Conservation (phyloP, 2,888 invertebrate genomes). For the Ditula angustiorana region DNA sequence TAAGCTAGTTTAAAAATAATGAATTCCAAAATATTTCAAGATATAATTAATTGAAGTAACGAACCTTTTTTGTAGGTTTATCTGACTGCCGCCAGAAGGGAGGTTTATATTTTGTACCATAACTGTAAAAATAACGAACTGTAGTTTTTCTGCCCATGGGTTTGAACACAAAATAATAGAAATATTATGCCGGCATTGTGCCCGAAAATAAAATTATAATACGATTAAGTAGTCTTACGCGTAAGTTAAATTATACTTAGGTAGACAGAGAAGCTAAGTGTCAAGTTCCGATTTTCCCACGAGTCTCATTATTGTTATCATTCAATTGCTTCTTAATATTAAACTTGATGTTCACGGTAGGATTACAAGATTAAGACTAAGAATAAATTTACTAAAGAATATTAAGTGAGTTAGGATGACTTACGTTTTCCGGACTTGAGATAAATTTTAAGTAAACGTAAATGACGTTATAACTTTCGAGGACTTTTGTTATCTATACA, state of each 20-base stretch:
- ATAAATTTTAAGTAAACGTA: no score
- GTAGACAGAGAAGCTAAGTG: background rate
- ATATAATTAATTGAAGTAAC: no score
- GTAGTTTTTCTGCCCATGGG: no score
- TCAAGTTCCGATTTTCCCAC: conserved; percentile 19
- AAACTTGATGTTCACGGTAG: background rate
- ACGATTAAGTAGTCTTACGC: background rate
- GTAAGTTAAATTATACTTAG: background rate
- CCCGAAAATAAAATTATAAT: background rate
- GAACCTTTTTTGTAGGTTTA: no score
- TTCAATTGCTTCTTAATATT: background rate
- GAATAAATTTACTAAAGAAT: background rate
- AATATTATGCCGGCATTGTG: background rate
- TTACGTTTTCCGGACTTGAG: background rate
- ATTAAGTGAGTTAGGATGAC: background rate
- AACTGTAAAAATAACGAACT: no score
- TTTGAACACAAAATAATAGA: no score
- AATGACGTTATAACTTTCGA: no score
- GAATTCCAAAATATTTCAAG: no score
- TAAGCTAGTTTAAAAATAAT: no score
- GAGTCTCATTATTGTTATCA: background rate
- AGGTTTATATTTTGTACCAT: no score
- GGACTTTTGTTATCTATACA: no score
- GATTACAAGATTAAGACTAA: background rate
- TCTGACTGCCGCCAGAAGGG: no score